Evolutionary conservation across 2,797 vertebrate genomes (phyloP).

Genomic region (Thaleichthys pacificus): DNA sequence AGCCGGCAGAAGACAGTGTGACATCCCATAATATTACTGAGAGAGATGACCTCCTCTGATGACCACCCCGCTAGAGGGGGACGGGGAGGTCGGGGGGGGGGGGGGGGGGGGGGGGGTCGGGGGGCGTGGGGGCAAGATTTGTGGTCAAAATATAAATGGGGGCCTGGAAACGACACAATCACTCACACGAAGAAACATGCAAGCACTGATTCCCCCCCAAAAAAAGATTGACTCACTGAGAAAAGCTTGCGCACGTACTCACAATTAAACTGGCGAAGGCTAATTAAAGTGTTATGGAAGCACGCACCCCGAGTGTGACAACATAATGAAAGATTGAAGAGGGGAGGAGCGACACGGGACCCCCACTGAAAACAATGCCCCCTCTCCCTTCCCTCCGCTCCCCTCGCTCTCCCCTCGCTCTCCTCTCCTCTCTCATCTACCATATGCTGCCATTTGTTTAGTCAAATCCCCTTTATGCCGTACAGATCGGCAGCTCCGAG

Average conservation of each 20-base stretch:
- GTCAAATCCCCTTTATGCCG: conserved; percentile 75
- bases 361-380: conserved; percentile 75
- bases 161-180: too few relatives aligned
- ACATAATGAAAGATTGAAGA: conserved; percentile 81
- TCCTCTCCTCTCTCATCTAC: conserved; percentile 70
- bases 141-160: conserved; percentile 1
- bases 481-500: conserved; percentile 65
- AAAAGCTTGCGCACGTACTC: conserved; percentile 55
- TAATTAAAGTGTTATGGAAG: conserved; percentile 77
- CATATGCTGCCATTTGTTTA: conserved; percentile 85
- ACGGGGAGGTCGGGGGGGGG: background rate
- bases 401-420: conserved; percentile 14
- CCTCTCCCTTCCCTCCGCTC: conserved; percentile 60
- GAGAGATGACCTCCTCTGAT: background rate
- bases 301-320: conserved; percentile 76
- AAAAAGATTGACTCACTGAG: conserved; percentile 52
- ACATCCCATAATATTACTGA: conserved; percentile 27
- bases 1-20: conserved; percentile 40
- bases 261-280: conserved; percentile 70
- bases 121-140: background rate
- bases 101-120: too few relatives aligned
- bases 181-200: too few relatives aligned
- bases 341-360: conserved; percentile 64
- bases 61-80: background rate
- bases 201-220: background rate